Evolutionary conservation across 2,888 invertebrate species (phyloP).

Genomic region (Mythimna impura): DNA sequence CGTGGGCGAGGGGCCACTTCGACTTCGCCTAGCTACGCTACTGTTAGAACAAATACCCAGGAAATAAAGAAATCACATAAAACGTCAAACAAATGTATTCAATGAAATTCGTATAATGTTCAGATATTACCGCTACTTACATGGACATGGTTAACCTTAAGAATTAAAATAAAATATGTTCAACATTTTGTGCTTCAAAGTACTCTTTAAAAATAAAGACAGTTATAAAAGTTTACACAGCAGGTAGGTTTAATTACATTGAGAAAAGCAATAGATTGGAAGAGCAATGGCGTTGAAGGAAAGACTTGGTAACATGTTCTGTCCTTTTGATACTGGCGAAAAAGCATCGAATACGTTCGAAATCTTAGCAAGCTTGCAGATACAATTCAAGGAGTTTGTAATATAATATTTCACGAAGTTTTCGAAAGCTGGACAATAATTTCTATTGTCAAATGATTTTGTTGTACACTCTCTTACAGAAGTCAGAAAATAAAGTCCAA

Average conservation of each 20-base stretch:
- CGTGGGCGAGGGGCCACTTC: too few relatives aligned
- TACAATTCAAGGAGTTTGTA: not conserved
- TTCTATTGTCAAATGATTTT: conserved; percentile 47
- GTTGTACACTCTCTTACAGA: conserved; percentile 29
- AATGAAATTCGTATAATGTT: conserved; percentile 59
- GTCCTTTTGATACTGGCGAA: not conserved
- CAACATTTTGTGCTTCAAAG: conserved; percentile 57
- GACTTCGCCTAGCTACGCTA: too few relatives aligned
- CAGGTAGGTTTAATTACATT: not conserved
- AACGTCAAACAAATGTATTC: conserved; percentile 71
- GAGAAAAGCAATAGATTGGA: not conserved
- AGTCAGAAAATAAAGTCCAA: conserved; percentile 5
- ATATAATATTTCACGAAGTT: not conserved
- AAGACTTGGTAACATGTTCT: not conserved
- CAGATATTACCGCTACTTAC: conserved; percentile 55
- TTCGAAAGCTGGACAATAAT: conserved; percentile 19
- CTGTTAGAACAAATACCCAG: conserved; percentile 1
- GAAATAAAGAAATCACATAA: conserved; percentile 22
- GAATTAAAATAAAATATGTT: conserved; percentile 49
- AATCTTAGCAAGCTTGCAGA: not conserved
- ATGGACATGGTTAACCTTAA: conserved; percentile 60
- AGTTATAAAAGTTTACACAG: conserved; percentile 9
- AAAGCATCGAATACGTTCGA: not conserved
- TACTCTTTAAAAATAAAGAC: conserved; percentile 9
- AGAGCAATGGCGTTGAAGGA: not conserved